Evolutionary conservation across 1,140 invertebrate species (phyloP), one percentile per base, ranked within the genome.

Genomic region (Caenorhabditis remanei): DNA sequence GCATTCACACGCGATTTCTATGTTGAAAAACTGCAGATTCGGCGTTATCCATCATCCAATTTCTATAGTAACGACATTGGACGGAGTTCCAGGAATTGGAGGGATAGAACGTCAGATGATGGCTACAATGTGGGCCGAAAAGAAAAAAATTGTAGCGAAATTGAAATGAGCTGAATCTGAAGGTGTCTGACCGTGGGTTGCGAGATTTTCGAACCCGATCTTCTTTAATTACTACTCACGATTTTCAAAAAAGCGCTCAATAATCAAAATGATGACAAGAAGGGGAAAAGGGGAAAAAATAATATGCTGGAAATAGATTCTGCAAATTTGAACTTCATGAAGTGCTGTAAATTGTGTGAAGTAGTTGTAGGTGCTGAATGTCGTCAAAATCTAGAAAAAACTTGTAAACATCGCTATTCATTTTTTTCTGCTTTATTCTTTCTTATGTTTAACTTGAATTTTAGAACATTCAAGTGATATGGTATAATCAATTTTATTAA

Each of bases 301-400:
- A 32, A 32, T 32, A 32, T 32, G 32, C 32, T 32, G 32, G 21
- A 8, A 61, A 61, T 58, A 61, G 56, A 61, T 61, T 61, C 8
- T 61, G 14, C 4, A 61, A 21, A n/a, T 61, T 61, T 4, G 19
- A 61, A 61, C 4, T 61, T 50, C 46, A 79, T 79, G 43, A 79
- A 79, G 19, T 79, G 71, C 71, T 79, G 71, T 79, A 79, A 50
- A 79, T 79, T 79, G 71, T 71, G 13, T n/a, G n/a, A n/a, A n/a
- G n/a, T n/a, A n/a, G n/a, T n/a, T n/a, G n/a, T n/a, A n/a, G n/a
- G n/a, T n/a, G n/a, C n/a, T 21, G 40, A 46, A 50, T 32, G 61
- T 24, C 61, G 65, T 71, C 61, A 67, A 67, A 43, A 50, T 79
- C 71, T 50, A 13, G 24, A 46, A 79, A 79, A 50, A 79, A 50